Base-by-base conservation (phyloP, 2,888 invertebrate species). In the Leptogaster cylindrica region DNA sequence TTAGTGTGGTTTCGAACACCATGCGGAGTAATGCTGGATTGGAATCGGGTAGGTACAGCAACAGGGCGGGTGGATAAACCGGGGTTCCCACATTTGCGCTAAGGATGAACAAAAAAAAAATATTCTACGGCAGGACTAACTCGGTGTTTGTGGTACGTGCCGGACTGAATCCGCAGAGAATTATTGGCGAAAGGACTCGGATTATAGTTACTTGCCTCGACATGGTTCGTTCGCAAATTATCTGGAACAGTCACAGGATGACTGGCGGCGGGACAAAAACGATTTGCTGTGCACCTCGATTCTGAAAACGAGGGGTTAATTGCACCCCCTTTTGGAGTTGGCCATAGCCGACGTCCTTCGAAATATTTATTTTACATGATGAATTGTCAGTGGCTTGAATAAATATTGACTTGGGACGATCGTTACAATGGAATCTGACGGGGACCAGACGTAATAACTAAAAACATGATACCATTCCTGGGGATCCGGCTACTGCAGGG, bases 111-210 rank as follows among this genome's bases (percentile, higher is more conserved):
- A 23, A 48, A 48, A 48, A 2, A n/a, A 23, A 55, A 55, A 39
- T 36, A 55, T n/a, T 55, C 20, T 10, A 36, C 55, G 23, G 3
- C 14, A 12, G 23, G 25, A n/a, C 41, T 41, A 23, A 39, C 36
- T n/a, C n/a, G n/a, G n/a, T 55, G 55, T 55, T 55, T 55, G 55
- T 23, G 39, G 23, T 55, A 55, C 55, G 55, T 55, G 55, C 55
- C 23, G 55, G 18, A 18, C 23, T 36, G 55, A 39, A 55, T 55
- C 55, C 23, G 55, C 55, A 55, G 55, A 55, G 36, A 55, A 55
- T 55, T 36, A 55, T 12, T 18, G 23, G 33, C 55, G 31, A 20
- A 39, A 23, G 25, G 39, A n/a, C 18, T n/a, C 12, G 16, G 39
- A 18, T 36, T 10, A 1, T 14, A 41, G 16, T 41, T n/a, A n/a